A percentile compares a stretch with the other conserved stretches of the same genome.
These are phyloP conservation scores for Brenthis ino DNA, from an alignment of 2,888 invertebrate genomes.

Conservation along the genomic window DNA sequence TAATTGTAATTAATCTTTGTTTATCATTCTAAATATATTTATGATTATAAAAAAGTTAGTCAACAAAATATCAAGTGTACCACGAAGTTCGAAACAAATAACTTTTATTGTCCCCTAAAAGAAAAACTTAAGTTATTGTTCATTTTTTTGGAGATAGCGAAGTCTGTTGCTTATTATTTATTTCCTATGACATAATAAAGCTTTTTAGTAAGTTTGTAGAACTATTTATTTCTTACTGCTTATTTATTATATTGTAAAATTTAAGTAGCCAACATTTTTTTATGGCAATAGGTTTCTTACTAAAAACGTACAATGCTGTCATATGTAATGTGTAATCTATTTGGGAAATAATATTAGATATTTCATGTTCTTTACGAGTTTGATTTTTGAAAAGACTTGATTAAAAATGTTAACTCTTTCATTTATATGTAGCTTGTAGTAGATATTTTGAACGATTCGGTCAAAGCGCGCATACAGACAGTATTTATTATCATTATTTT, in stretches of 20 bases:
- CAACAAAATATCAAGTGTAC: slow-evolving; percentile 17
- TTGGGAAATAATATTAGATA: too few species aligned
- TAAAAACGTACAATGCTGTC: too few species aligned
- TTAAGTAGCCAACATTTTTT: too few species aligned
- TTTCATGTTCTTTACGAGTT: too few species aligned
- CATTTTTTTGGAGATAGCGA: slow-evolving; percentile 37
- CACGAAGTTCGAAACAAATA: slow-evolving; percentile 16
- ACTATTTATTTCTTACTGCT: slow-evolving; percentile 26
- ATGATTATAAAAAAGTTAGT: slow-evolving; percentile 6
- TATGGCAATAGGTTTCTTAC: too few species aligned
- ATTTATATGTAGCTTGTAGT: too few species aligned
- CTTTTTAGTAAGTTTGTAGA: slow-evolving; percentile 34
- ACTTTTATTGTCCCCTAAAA: slow-evolving; percentile 36
- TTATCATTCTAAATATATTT: slow-evolving; percentile 1
- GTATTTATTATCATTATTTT: too few species aligned
- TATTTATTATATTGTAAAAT: background rate
- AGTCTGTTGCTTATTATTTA: slow-evolving; percentile 36
- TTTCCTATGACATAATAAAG: slow-evolving; percentile 32
- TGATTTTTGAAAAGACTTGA: too few species aligned
- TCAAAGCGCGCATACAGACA: too few species aligned
- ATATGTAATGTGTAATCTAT: too few species aligned
- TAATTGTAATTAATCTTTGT: background rate
- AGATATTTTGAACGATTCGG: too few species aligned
- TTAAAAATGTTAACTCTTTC: too few species aligned
- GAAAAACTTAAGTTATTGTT: slow-evolving; percentile 39